These are phyloP conservation scores for Poliocrania exsul DNA, from an alignment of 2,797 vertebrate genomes.

Conservation along the genomic window DNA sequence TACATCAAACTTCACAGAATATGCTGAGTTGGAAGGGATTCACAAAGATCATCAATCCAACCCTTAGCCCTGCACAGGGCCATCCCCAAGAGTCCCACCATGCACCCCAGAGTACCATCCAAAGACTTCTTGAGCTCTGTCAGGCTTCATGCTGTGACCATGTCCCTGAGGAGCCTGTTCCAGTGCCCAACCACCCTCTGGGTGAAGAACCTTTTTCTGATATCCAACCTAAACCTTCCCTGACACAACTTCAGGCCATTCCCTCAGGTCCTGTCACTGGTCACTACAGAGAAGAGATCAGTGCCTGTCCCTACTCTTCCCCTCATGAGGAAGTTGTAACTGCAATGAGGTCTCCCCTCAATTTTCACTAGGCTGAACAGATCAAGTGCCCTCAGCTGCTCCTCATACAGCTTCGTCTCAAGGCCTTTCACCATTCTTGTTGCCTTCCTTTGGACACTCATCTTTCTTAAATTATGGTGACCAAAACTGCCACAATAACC, in stretches of 20 bases:
- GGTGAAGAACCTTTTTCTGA: neutral
- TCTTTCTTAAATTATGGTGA: neutral
- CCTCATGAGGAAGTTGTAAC: neutral
- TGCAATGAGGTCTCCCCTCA: neutral
- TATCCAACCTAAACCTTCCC: neutral
- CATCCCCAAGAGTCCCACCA: neutral
- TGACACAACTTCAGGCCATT: neutral
- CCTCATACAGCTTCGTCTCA: neutral
- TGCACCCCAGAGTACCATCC: neutral
- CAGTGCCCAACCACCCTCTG: neutral
- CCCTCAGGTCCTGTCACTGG: neutral
- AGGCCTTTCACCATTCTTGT: too few relatives aligned
- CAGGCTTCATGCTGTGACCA: neutral
- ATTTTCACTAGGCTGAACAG: neutral
- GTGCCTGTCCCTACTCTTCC: neutral
- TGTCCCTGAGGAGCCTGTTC: neutral
- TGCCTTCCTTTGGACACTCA: neutral
- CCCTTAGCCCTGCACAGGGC: neutral
- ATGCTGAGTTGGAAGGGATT: neutral
- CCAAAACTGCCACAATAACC: neutral
- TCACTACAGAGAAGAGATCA: neutral
- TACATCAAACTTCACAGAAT: neutral
- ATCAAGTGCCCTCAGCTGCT: neutral
- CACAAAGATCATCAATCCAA: neutral
- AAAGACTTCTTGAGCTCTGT: too few relatives aligned